A percentile compares a stretch with the other conserved stretches of the same genome.
These are phyloP conservation scores for Danio choprae DNA, from an alignment of 2,797 vertebrate genomes.

Conservation along the genomic window DNA sequence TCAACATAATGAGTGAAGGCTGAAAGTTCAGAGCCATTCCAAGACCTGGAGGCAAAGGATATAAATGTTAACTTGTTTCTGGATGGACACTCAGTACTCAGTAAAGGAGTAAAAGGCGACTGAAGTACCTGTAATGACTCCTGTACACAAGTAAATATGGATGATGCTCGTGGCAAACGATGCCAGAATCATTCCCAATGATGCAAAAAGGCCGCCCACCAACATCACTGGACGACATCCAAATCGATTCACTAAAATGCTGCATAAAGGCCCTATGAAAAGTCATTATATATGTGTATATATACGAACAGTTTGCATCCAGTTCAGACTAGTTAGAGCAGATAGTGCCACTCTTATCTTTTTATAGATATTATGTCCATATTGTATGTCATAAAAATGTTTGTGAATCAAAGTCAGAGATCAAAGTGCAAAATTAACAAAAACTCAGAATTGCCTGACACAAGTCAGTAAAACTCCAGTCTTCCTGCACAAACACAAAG, in stretches of 20 bases:
- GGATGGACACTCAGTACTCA: neutral
- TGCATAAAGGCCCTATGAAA: slow-evolving; percentile 81
- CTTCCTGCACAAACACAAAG: no score
- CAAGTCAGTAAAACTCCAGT: no score
- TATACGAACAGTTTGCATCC: neutral
- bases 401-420: no score
- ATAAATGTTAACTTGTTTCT: neutral
- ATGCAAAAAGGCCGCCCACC: slow-evolving; percentile 83
- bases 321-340: neutral
- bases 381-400: no score
- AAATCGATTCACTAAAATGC: slow-evolving; percentile 84
- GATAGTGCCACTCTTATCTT: no score
- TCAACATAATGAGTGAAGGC: slow-evolving; percentile 88
- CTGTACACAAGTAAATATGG: slow-evolving; percentile 81
- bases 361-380: no score
- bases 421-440: no score
- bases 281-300: neutral
- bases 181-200: slow-evolving; percentile 82
- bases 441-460: no score
- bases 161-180: slow-evolving; percentile 82
- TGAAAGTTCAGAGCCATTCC: slow-evolving; percentile 89
- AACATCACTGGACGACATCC: slow-evolving; percentile 88
- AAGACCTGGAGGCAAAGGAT: slow-evolving; percentile 72
- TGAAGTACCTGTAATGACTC: slow-evolving; percentile 81
- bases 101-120: neutral